Evolutionary conservation across 2,888 invertebrate species (phyloP).

Genomic region (Poecilus cupreus): DNA sequence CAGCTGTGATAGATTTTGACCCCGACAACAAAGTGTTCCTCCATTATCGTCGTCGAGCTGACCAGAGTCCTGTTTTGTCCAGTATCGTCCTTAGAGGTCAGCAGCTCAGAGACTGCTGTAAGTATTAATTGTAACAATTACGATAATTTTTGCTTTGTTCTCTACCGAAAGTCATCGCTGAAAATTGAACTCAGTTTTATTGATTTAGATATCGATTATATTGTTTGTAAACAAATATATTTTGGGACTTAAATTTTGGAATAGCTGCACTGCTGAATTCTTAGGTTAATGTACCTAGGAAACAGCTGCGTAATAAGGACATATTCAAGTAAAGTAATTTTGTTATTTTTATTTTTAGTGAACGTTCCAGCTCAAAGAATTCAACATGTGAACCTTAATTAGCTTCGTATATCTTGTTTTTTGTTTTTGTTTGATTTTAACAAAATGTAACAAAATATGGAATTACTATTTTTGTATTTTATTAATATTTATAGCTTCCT

Average conservation of each 20-base stretch:
- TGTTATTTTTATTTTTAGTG: conserved; percentile 20
- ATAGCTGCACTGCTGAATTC: too few relatives aligned
- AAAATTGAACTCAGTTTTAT: too few relatives aligned
- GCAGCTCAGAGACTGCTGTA: conserved; percentile 41
- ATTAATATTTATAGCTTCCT: too few relatives aligned
- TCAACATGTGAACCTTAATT: neutral
- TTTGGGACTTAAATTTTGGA: too few relatives aligned
- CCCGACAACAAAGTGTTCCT: conserved; percentile 6
- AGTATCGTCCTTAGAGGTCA: conserved; percentile 49
- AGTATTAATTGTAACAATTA: conserved; percentile 25
- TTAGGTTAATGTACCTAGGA: too few relatives aligned
- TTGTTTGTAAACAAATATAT: neutral
- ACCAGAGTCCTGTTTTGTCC: conserved; percentile 45
- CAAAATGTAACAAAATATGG: too few relatives aligned
- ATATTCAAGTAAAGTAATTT: too few relatives aligned
- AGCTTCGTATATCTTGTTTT: too few relatives aligned
- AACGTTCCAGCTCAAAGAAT: conserved; percentile 47
- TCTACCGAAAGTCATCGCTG: neutral
- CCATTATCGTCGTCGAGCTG: conserved; percentile 1
- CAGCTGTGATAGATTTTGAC: conserved; percentile 32
- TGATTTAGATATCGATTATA: neutral
- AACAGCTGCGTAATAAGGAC: too few relatives aligned
- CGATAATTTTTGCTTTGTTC: conserved; percentile 11
- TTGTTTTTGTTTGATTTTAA: too few relatives aligned
- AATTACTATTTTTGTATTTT: too few relatives aligned